Evolutionary conservation across 2,113 vertebrate species (phyloP).

Genomic region (Pygoscelis antarcticus): DNA sequence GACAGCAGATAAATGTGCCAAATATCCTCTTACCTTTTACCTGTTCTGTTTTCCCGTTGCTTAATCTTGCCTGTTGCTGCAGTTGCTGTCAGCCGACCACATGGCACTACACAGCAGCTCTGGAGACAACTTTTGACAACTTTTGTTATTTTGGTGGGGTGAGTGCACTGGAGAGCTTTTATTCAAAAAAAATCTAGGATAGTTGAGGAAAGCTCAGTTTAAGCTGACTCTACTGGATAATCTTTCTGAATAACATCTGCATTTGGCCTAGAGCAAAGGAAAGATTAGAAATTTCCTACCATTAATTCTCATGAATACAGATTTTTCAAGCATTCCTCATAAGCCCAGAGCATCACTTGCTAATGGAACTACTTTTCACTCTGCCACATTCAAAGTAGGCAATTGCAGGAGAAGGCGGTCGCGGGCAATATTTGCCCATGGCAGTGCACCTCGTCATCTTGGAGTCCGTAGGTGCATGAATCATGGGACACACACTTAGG

Average conservation of each 20-base stretch:
- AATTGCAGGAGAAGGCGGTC: rapidly evolving
- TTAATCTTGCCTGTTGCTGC: not conserved
- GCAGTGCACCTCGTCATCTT: rapidly evolving
- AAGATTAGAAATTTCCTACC: not conserved
- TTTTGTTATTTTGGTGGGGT: not conserved
- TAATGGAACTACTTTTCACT: not conserved
- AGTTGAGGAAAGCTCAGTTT: not conserved
- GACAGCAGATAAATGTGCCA: not conserved
- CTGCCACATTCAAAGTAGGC: not conserved
- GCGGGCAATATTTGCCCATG: rapidly evolving
- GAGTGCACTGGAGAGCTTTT: not conserved
- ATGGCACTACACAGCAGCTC: not conserved
- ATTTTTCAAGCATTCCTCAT: not conserved
- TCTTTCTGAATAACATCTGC: not conserved
- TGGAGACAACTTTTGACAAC: not conserved
- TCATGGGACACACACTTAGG: rapidly evolving
- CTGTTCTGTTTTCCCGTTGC: not conserved
- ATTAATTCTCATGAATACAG: not conserved
- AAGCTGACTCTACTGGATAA: not conserved
- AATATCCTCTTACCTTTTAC: not conserved
- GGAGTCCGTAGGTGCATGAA: rapidly evolving
- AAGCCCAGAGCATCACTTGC: not conserved
- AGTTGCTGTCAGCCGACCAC: not conserved
- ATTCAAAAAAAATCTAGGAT: not conserved
- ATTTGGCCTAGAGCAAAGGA: not conserved